Percentiles rank a stretch among this genome's conserved stretches.
phyloP scores from a whole-genome alignment of 2,888 invertebrate species.

The Axea sp. region DNA sequence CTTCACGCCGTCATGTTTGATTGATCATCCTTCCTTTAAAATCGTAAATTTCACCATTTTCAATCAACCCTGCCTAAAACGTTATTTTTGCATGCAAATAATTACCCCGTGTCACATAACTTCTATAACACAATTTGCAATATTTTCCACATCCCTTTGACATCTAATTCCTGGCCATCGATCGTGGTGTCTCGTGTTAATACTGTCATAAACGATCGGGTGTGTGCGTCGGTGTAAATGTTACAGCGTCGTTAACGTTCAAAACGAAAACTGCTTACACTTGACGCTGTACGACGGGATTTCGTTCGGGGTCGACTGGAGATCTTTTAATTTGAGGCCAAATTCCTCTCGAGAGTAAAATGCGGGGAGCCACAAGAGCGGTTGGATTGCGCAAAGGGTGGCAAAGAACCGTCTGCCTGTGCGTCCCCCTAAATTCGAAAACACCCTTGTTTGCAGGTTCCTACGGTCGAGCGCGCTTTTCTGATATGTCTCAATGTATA shows the following conservation, averaged over 20 bases:
- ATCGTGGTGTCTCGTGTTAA: constrained; percentile 40
- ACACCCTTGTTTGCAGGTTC: constrained; percentile 70
- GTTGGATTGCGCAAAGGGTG: constrained; percentile 72
- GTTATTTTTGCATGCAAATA: background rate
- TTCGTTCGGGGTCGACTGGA: constrained; percentile 72
- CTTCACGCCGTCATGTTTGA: too few species aligned
- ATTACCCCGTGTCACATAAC: background rate
- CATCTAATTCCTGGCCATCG: constrained; percentile 73
- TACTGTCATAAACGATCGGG: constrained; percentile 28
- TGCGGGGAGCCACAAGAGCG: constrained; percentile 74
- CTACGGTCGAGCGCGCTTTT: constrained; percentile 64
- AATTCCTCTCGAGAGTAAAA: constrained; percentile 77
- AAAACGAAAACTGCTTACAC: constrained; percentile 60
- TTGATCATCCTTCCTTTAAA: too few species aligned
- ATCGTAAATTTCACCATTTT: too few species aligned
- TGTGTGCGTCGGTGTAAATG: constrained; percentile 52
- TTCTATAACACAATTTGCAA: constrained; percentile 9
- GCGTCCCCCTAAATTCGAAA: constrained; percentile 69
- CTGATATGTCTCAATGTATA: constrained; percentile 63
- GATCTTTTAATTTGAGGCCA: constrained; percentile 79
- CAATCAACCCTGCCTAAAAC: too few species aligned
- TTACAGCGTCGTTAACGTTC: constrained; percentile 58
- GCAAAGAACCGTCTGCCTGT: constrained; percentile 65
- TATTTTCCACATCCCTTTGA: constrained; percentile 5
- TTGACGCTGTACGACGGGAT: constrained; percentile 63